These are phyloP conservation scores for Tubulanus polymorphus DNA, from an alignment of 2,888 invertebrate genomes.

Conservation along the genomic window DNA sequence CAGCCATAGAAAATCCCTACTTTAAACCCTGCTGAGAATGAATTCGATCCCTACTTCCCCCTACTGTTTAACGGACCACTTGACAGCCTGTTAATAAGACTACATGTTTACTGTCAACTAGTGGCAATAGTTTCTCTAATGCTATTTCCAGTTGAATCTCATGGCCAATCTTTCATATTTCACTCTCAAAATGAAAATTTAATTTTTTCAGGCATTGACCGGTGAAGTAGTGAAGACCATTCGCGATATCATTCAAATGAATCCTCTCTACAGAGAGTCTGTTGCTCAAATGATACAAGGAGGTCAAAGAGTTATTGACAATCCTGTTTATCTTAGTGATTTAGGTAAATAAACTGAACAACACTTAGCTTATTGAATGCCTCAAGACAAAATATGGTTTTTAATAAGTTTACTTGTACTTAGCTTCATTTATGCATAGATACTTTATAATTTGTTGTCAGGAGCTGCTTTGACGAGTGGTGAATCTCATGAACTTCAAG, in stretches of 20 bases:
- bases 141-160: too few species aligned
- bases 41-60: too few species aligned
- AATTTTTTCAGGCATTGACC: slow-evolving; percentile 68
- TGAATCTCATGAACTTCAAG: slow-evolving; percentile 86
- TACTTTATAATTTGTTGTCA: slow-evolving; percentile 21
- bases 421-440: too few species aligned
- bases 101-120: too few species aligned
- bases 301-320: slow-evolving; percentile 94
- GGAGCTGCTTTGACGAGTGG: slow-evolving; percentile 80
- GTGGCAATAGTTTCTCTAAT: too few species aligned
- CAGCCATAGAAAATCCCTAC: too few species aligned
- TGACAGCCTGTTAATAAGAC: too few species aligned
- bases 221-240: slow-evolving; percentile 97
- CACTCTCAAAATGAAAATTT: neutral
- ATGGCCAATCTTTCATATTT: neutral
- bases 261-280: slow-evolving; percentile 92
- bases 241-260: slow-evolving; percentile 90
- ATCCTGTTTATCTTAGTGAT: slow-evolving; percentile 96
- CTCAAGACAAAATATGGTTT: too few species aligned
- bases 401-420: too few species aligned
- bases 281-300: slow-evolving; percentile 97
- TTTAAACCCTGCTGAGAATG: too few species aligned
- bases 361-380: too few species aligned
- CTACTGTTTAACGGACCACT: too few species aligned
- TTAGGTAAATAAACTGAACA: slow-evolving; percentile 70